Evolutionary conservation across 2,888 invertebrate species (phyloP), one percentile per base, ranked within the genome.

Genomic region (Ochlodes sylvanus): DNA sequence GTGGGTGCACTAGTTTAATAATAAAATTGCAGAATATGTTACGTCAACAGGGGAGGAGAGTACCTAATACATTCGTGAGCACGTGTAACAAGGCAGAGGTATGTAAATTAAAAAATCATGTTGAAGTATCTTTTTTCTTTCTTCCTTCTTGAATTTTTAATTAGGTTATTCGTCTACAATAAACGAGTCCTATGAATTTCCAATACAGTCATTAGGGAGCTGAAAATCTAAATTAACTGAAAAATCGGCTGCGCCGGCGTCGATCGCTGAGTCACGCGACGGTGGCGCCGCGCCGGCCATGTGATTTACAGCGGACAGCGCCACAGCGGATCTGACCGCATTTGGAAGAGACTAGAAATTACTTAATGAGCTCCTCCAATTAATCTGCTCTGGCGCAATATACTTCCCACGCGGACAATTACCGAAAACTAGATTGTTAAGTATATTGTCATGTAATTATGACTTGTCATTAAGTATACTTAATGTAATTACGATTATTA

Each of bases 211-310:
- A 77, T 78, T 47, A 47, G 15, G 1, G 15, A 2, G 6, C 44
- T 47, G 44, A 47, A 47, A 77, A 75, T 75, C 79, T 77, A 80
- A 79, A 75, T 77, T 79, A 81, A 76, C 78, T 75, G 76, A 77
- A 77, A 77, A 75, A 74, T 74, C 66, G 71, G 7, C 44, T 77
- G 77, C 80, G 81, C 77, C 79, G 79, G 70, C 73, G 76, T 75
- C 69, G 75, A 72, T 89, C 89, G 90, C 73, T 66, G 66, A 66
- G 50, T 88, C 89, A 87, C 79, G 68, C 72, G 76, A 72, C 77
- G 64, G 79, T 88, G 91, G 90, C 90, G 91, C 90, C 91, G 79
- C 76, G n/a, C 14, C 89, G 90, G 79, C 76, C 38, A 12, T 38
- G 72, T 80, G 86, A 90, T 90, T 90, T 89, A 90, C 86, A 61